phyloP scores from a whole-genome alignment of 1,140 invertebrate species.

The Lepidurus arcticus region DNA sequence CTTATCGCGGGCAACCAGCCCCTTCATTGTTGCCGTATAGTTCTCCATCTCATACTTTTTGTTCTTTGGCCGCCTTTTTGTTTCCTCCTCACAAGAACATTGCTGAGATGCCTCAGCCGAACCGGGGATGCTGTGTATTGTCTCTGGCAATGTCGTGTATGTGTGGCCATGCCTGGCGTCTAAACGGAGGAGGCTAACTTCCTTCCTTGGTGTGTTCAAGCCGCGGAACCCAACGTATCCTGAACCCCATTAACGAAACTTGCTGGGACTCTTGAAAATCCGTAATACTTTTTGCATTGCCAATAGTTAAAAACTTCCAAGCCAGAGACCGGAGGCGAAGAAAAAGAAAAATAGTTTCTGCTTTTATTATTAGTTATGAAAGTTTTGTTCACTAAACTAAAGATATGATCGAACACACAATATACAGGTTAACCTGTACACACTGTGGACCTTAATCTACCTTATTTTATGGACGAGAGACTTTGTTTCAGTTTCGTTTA shows the following conservation, averaged over 20 bases:
- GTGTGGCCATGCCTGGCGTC: neutral
- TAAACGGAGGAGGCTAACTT: neutral
- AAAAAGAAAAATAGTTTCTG: too few species aligned
- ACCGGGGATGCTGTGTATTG: neutral
- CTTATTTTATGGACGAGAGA: too few species aligned
- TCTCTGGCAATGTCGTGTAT: neutral
- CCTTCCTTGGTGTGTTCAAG: neutral
- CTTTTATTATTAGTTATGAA: too few species aligned
- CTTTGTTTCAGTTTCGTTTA: too few species aligned
- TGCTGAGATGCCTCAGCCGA: neutral
- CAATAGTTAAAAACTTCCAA: too few species aligned
- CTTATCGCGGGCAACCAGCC: conserved; percentile 20
- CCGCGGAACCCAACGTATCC: neutral
- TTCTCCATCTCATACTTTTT: conserved; percentile 11
- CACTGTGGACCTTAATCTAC: too few species aligned
- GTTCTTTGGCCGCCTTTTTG: neutral
- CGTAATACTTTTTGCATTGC: too few species aligned
- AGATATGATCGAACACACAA: too few species aligned
- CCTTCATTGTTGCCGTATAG: conserved; percentile 19
- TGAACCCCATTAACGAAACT: neutral
- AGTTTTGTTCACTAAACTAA: too few species aligned
- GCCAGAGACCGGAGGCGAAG: too few species aligned
- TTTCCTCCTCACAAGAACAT: neutral
- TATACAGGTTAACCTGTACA: too few species aligned
- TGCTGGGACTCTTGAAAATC: too few species aligned